A percentile compares a stretch with the other conserved stretches of the same genome.
Conservation (phyloP, 2,888 invertebrate genomes). For the Athrips mouffetella region DNA sequence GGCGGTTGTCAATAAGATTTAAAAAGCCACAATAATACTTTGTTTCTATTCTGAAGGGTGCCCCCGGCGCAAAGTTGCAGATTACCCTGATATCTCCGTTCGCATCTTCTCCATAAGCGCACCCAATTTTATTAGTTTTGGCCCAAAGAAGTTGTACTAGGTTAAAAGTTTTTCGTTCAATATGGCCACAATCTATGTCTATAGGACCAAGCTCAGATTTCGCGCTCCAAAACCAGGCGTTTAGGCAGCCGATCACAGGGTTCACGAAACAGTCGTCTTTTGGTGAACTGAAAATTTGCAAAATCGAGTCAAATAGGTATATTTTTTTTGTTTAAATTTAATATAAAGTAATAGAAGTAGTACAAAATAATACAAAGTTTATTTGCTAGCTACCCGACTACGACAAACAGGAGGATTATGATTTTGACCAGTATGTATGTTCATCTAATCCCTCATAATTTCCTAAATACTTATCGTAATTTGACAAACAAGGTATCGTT, state of each 20-base stretch:
- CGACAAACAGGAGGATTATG: no score
- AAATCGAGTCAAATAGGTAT: neutral
- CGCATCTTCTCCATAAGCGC: constrained; percentile 47
- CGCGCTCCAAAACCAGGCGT: constrained; percentile 60
- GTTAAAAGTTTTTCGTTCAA: constrained; percentile 43
- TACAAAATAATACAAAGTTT: no score
- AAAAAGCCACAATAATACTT: constrained; percentile 59
- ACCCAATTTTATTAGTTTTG: constrained; percentile 59
- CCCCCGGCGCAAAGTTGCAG: constrained; percentile 64
- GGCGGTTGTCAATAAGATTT: constrained; percentile 34
- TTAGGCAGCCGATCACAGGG: constrained; percentile 58
- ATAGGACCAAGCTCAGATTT: constrained; percentile 34
- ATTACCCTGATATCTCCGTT: constrained; percentile 57
- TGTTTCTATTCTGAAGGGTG: constrained; percentile 47
- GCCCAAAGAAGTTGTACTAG: constrained; percentile 65
- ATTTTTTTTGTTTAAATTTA: neutral
- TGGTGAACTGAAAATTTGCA: constrained; percentile 44
- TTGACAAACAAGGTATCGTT: no score
- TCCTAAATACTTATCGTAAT: no score
- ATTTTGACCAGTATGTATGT: no score
- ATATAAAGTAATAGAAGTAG: no score
- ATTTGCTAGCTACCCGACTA: no score
- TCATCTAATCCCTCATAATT: no score
- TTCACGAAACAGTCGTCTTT: constrained; percentile 54
- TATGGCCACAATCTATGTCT: constrained; percentile 56